Conservation (phyloP, 2,113 vertebrate species). For the Astur gentilis region DNA sequence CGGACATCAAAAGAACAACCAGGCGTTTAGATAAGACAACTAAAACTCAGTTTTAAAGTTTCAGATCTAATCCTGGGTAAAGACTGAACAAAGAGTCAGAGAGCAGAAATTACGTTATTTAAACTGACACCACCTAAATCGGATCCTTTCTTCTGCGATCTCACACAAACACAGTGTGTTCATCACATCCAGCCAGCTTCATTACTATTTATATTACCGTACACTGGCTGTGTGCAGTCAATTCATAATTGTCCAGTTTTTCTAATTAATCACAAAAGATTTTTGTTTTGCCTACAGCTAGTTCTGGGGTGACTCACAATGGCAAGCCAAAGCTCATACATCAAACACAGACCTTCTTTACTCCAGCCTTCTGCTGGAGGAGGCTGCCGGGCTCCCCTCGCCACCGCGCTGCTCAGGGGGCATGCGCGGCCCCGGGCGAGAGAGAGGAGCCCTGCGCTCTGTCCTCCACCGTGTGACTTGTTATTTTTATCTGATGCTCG, state of each 20-base stretch:
- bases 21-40: slow-evolving; percentile 54
- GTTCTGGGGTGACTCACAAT: slow-evolving; percentile 84
- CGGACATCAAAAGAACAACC: slow-evolving; percentile 61
- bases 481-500: slow-evolving; percentile 89
- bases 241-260: slow-evolving; percentile 90
- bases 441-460: slow-evolving; percentile 71
- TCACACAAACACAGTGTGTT: slow-evolving; percentile 65
- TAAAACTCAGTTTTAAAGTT: slow-evolving; percentile 57
- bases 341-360: slow-evolving; percentile 80
- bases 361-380: slow-evolving; percentile 75
- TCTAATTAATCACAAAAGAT: slow-evolving; percentile 94
- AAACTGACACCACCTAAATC: slow-evolving; percentile 71
- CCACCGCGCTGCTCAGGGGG: slow-evolving; percentile 10
- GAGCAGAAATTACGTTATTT: slow-evolving; percentile 68
- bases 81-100: slow-evolving; percentile 59
- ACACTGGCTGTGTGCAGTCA: slow-evolving; percentile 78
- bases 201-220: slow-evolving; percentile 85
- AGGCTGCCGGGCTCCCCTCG: slow-evolving; percentile 54
- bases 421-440: slow-evolving; percentile 78
- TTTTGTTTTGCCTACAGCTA: slow-evolving; percentile 88
- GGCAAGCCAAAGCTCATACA: slow-evolving; percentile 84
- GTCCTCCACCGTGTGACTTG: slow-evolving; percentile 81
- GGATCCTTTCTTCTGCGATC: slow-evolving; percentile 63
- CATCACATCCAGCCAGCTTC: slow-evolving; percentile 72
- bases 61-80: slow-evolving; percentile 37